Evolutionary conservation across 2,888 invertebrate species (phyloP), one percentile per base, ranked within the genome.

Genomic region (Spatulosminthurus flaviceps): DNA sequence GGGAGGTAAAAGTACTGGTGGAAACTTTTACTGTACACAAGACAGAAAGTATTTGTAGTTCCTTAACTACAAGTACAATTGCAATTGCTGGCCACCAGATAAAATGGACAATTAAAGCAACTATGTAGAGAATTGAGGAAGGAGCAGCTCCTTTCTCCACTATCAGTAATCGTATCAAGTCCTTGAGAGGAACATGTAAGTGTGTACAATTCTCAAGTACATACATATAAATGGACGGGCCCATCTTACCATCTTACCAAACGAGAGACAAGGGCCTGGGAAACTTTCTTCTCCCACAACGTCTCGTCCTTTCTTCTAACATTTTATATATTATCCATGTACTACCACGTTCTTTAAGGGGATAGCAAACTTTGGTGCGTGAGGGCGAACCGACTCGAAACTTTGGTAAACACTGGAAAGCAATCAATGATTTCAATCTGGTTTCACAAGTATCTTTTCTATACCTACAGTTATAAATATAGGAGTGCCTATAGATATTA

Each of bases 361-460:
- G 77, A 79, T 73, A 79, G 79, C 69, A 79, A 81, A 81, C 67
- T 80, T 77, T 72, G 66, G 75, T 67, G 67, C 67, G 19, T 67
- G 67, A 67, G 67, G 66, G 79, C 66, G 74, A 80, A 78, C 69
- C 73, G 78, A 80, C 67, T 73, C 64, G 70, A 80, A 78, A 67
- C 67, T 81, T 81, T 67, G 81, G 79, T 79, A 81, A 81, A 79
- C 79, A 79, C 76, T 79, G 79, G 73, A 81, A 81, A 81, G 79
- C 79, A 81, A 81, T 81, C 81, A 81, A 79, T 81, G 81, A 81
- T 77, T 81, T 79, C 81, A 81, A 79, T 81, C 76, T 81, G 77
- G 73, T 72, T 66, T 51, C 51, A 51, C 51, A 51, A 51, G 51
- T 51, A 51, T 51, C 51, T 51, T 16, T 51, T 19, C 7, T 51